Percentiles rank a stretch among this genome's conserved stretches.
These are phyloP conservation scores for Oncorhynchus tshawytscha DNA, from an alignment of 2,113 vertebrate species.

Conservation along the genomic window DNA sequence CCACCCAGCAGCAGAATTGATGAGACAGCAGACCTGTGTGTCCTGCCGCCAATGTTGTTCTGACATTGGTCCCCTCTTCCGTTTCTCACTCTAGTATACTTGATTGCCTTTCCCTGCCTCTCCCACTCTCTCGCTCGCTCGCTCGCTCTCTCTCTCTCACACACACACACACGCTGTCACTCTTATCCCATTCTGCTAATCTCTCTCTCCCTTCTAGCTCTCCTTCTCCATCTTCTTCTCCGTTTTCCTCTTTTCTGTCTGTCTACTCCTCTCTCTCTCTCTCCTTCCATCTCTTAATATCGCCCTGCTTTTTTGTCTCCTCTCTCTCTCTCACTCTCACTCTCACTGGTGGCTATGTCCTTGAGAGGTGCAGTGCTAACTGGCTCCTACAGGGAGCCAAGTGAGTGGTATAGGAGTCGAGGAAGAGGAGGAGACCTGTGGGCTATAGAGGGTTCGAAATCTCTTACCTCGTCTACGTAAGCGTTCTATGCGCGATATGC, in stretches of 20 bases:
- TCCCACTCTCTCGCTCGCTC: not conserved
- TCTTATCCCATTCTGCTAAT: not conserved
- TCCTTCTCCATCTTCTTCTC: constrained; percentile 6
- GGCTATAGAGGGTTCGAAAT: no score
- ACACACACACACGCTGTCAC: not conserved
- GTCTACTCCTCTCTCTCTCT: not conserved
- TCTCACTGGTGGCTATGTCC: constrained; percentile 55
- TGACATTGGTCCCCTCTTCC: constrained; percentile 60
- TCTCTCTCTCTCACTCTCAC: constrained; percentile 7
- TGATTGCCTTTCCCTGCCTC: not conserved
- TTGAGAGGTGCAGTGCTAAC: constrained; percentile 61
- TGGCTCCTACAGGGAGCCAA: constrained; percentile 15
- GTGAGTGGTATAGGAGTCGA: constrained; percentile 12
- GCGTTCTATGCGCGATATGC: no score
- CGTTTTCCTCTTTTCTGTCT: not conserved
- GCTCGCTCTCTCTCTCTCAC: not conserved
- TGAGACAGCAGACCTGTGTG: constrained; percentile 75
- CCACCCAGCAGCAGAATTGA: constrained; percentile 66
- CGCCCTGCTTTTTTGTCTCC: constrained; percentile 4
- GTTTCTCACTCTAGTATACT: not conserved
- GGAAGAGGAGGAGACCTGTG: not conserved
- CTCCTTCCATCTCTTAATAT: constrained; percentile 12
- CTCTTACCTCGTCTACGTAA: no score
- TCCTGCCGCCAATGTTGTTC: constrained; percentile 71
- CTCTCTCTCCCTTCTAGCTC: constrained; percentile 1